Percentiles rank a stretch among this genome's conserved stretches.
These are phyloP conservation scores for Drosophila aldrichi DNA, from an alignment of 2,888 invertebrate species.

Conservation along the genomic window DNA sequence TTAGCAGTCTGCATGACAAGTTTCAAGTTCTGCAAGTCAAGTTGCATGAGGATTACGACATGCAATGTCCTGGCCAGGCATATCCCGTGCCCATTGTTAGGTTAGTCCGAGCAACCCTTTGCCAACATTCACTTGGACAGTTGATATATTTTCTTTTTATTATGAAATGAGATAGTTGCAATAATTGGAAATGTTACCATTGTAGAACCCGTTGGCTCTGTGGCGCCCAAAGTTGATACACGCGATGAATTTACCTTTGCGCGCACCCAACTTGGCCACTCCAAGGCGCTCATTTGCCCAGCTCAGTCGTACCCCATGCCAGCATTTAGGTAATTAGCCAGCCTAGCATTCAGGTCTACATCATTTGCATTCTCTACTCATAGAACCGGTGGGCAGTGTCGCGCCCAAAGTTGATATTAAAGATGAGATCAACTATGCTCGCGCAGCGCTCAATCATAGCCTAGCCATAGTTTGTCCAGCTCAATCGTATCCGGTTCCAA, in stretches of 20 bases:
- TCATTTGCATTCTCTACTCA: constrained; percentile 6
- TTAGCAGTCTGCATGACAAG: constrained; percentile 86
- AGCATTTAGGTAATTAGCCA: constrained; percentile 80
- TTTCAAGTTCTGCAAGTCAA: constrained; percentile 85
- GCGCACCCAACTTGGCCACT: constrained; percentile 73
- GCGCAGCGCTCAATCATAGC: constrained; percentile 85
- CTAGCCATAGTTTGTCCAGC: constrained; percentile 90
- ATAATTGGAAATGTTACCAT: neutral
- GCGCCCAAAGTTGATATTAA: constrained; percentile 89
- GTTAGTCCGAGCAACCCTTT: constrained; percentile 6
- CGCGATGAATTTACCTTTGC: constrained; percentile 86
- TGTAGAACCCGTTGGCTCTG: constrained; percentile 86
- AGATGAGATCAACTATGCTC: constrained; percentile 88
- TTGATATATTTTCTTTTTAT: neutral
- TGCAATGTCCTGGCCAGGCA: constrained; percentile 92
- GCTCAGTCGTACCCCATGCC: constrained; percentile 86
- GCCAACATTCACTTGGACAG: constrained; percentile 53
- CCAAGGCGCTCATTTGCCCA: constrained; percentile 89
- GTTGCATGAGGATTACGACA: constrained; percentile 86
- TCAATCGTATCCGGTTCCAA: constrained; percentile 66
- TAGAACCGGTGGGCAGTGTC: constrained; percentile 87
- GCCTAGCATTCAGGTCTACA: constrained; percentile 38
- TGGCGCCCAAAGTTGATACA: constrained; percentile 89
- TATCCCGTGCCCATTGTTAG: constrained; percentile 88
- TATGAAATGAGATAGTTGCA: neutral